A percentile compares a stretch with the other conserved stretches of the same genome.
phyloP scores from a whole-genome alignment of 1,140 invertebrate genomes.

The Hypsibius dujardini region DNA sequence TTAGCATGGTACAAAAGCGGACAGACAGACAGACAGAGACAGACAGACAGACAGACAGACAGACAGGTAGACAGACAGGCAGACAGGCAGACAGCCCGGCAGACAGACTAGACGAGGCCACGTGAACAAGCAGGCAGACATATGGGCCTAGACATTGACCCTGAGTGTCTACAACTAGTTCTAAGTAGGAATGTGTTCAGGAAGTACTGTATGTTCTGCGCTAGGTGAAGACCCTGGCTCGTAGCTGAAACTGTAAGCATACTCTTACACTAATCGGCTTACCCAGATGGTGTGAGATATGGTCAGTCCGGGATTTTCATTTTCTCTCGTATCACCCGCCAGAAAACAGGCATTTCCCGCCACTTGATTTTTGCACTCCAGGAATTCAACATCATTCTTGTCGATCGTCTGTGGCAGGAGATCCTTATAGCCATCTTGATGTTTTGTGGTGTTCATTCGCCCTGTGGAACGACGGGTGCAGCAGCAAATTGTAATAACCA shows the following conservation, averaged over 20 bases:
- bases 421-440: constrained; percentile 48
- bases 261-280: not conserved
- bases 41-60: not conserved
- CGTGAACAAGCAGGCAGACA: no score
- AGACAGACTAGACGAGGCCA: no score
- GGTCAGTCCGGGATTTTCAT: constrained; percentile 44
- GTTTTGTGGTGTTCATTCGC: constrained; percentile 55
- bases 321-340: constrained; percentile 43
- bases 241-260: not conserved
- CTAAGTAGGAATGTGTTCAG: not conserved
- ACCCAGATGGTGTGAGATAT: constrained; percentile 43
- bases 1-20: not conserved
- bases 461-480: constrained; percentile 40
- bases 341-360: constrained; percentile 34
- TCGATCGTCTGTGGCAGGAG: constrained; percentile 51
- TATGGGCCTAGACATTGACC: no score
- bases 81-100: not conserved
- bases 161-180: no score
- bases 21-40: not conserved
- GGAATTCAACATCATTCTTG: constrained; percentile 45
- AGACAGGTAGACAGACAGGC: not conserved
- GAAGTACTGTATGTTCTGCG: not conserved
- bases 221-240: not conserved
- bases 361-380: not conserved
- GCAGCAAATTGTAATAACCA: not conserved